Percentiles rank a stretch among this genome's conserved stretches.
phyloP scores from a whole-genome alignment of 37 sponge, comb jelly and placozoan genomes.

The Aplysina aerophoba region DNA sequence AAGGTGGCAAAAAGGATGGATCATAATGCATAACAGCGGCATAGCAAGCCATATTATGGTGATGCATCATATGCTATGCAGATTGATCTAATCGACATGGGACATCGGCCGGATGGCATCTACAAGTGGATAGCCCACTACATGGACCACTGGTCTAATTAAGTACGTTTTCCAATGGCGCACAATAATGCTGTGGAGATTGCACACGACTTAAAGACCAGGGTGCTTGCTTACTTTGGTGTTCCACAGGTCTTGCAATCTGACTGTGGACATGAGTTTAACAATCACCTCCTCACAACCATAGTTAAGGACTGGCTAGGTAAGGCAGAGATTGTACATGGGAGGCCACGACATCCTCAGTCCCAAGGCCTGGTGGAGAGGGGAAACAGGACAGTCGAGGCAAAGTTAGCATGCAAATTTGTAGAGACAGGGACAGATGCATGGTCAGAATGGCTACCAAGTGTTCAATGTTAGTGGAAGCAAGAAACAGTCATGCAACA shows the following conservation, averaged over 20 bases:
- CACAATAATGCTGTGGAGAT: too few relatives aligned
- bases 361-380: not conserved
- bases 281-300: not conserved
- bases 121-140: constrained; percentile 3
- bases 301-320: not conserved
- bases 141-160: too few relatives aligned
- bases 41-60: too few relatives aligned
- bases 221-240: not conserved
- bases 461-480: not conserved
- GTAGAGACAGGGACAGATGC: not conserved
- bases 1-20: not conserved
- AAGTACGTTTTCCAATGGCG: too few relatives aligned
- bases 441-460: constrained; percentile 11
- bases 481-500: not conserved
- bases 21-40: not conserved
- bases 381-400: constrained; percentile 5
- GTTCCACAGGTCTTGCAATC: not conserved
- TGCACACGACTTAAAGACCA: not conserved
- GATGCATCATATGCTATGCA: not conserved
- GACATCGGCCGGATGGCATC: not conserved
- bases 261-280: not conserved
- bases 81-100: constrained; percentile 3
- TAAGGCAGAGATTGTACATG: not conserved
- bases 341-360: not conserved
- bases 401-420: constrained; percentile 7